Evolutionary conservation across 2,888 invertebrate species (phyloP), one percentile per base, ranked within the genome.

Genomic region (Toxonevra muliebris): DNA sequence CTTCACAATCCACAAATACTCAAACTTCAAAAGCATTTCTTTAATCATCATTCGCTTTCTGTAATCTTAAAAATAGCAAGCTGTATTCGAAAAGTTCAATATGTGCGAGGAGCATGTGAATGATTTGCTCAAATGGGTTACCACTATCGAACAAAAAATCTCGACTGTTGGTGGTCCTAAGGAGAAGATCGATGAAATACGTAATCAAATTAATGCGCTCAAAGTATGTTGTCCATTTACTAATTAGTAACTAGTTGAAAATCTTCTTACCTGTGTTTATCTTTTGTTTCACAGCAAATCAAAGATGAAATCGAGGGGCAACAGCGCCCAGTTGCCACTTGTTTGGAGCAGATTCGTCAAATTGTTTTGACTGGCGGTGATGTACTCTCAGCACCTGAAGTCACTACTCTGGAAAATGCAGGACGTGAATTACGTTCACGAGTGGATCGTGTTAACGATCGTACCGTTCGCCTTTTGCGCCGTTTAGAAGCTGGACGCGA

Each of bases 31-130:
- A 30, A 30, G 7, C 30, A 12, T n/a, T 65, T 54, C 13, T 17
- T 15, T 45, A 12, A 45, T 43, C 43, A 13, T 59, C 8, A 42
- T 40, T 59, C 17, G 42, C 19, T 59, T 15, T 45, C 12, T 17
- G 48, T 15, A 8, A 13, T 42, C 50, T 30, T 7, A 57, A 59
- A 59, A 68, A 75, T 89, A 96, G 96, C 95, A 95, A 93, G 96
- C 96, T 81, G 94, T 96, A 77, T 94, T 96, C 87, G 96, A 96
- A 85, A 95, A 95, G 86, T 96, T 95, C 88, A 93, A 93, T 83
- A 88, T 94, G 78, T 96, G 95, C 86, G 94, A 95, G 85, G 94
- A 95, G 84, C 93, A 92, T 53, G 88, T 96, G 69, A 90, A 91
- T 71, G 93, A 93, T 82, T 88, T 96, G 68, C 87, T 95, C 76